phyloP scores from a whole-genome alignment of 1,140 invertebrate genomes.

The Thaumetopoea pityocampa region DNA sequence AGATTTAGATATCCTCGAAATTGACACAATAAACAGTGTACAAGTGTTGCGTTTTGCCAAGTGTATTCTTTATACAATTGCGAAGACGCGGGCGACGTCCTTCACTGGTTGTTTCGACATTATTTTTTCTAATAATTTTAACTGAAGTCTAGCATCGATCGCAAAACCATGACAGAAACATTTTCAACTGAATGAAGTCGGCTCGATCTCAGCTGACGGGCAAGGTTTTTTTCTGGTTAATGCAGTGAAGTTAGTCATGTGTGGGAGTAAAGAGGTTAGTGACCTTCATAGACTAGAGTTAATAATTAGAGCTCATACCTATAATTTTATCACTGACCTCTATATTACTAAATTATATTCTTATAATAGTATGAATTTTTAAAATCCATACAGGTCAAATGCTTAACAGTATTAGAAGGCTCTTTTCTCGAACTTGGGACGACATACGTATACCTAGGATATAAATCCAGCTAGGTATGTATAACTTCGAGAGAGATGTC shows the following conservation, averaged over 20 bases:
- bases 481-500: no score
- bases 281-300: conserved; percentile 36
- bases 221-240: conserved; percentile 41
- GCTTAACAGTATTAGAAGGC: no score
- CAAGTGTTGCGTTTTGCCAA: conserved; percentile 29
- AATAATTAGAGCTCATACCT: conserved; percentile 22
- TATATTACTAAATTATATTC: no score
- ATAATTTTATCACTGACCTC: conserved; percentile 4
- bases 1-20: conserved; percentile 61
- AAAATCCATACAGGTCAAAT: no score
- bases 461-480: no score
- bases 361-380: no score
- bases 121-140: conserved; percentile 60
- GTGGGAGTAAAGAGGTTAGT: conserved; percentile 30
- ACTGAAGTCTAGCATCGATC: conserved; percentile 60
- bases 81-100: conserved; percentile 32
- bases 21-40: conserved; percentile 60
- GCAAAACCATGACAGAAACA: conserved; percentile 63
- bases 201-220: conserved; percentile 63
- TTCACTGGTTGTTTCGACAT: conserved; percentile 44
- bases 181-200: conserved; percentile 58
- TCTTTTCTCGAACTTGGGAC: no score
- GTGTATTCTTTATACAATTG: conserved; percentile 41
- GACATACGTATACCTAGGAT: no score
- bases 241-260: conserved; percentile 45